phyloP scores from a whole-genome alignment of 2,113 vertebrate species.

The Genyomyrus donnyi region DNA sequence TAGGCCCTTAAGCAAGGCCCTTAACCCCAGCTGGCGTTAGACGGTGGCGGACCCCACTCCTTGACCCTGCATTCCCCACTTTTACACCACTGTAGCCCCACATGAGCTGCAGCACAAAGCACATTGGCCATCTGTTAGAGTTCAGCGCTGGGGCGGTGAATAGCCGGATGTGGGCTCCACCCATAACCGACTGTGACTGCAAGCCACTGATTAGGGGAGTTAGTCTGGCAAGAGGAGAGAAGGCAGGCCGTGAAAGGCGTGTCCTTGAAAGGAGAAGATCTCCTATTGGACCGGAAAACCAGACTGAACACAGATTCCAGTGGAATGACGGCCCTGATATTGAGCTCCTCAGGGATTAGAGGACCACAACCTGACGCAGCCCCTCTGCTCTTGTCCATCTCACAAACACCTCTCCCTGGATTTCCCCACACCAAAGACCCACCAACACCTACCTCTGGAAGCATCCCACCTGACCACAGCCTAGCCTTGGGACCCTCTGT shows the following conservation, averaged over 20 bases:
- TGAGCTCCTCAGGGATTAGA: not conserved
- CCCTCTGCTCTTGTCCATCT: not conserved
- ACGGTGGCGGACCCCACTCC: not conserved
- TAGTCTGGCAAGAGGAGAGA: not conserved
- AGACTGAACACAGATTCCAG: not conserved
- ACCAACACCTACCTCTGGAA: not conserved
- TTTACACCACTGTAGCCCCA: not conserved
- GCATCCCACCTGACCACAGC: not conserved
- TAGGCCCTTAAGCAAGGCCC: not conserved
- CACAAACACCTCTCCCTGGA: not conserved
- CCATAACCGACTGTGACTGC: not conserved
- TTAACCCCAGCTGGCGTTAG: not conserved
- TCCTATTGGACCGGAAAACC: not conserved
- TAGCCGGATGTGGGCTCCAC: not conserved
- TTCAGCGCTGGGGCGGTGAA: not conserved
- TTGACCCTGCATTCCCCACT: not conserved
- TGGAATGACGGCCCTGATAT: not conserved
- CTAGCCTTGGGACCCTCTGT: not conserved
- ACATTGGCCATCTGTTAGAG: not conserved
- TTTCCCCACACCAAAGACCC: not conserved
- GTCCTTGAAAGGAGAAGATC: not conserved
- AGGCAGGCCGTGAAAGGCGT: not conserved
- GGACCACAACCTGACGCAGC: not conserved
- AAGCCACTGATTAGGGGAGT: not conserved
- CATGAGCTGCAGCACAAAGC: not conserved